Conservation (phyloP, 2,113 vertebrate genomes). For the Pungitius pungitius region DNA sequence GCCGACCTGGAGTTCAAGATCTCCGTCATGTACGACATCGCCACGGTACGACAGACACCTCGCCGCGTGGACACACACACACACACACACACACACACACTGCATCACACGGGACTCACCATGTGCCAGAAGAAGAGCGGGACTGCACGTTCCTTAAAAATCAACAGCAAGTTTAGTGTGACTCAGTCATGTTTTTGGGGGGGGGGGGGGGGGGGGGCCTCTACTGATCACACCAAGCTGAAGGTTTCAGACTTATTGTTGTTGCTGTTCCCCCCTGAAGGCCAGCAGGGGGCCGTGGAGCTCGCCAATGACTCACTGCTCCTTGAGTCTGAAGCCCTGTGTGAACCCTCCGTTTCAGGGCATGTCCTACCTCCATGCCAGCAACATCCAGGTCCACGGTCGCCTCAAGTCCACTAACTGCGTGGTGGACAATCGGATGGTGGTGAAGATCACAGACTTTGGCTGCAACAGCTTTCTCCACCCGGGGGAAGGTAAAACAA, state of each 20-base stretch:
- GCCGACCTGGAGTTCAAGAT: conserved; percentile 99
- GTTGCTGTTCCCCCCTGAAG: neutral
- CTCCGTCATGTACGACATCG: conserved; percentile 96
- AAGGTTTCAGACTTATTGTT: neutral
- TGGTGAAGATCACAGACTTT: conserved; percentile 98
- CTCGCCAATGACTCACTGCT: neutral
- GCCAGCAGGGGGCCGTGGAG: conserved; percentile 41
- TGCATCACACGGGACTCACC: too few relatives aligned
- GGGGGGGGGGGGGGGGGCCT: too few relatives aligned
- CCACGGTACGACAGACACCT: conserved; percentile 84
- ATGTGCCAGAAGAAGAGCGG: too few relatives aligned
- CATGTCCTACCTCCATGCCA: conserved; percentile 97
- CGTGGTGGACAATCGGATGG: conserved; percentile 96
- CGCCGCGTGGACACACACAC: neutral
- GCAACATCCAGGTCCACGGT: conserved; percentile 92
- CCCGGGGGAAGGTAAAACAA: conserved; percentile 83
- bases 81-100: too few relatives aligned
- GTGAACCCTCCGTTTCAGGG: conserved; percentile 80
- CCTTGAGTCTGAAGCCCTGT: neutral
- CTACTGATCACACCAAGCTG: neutral
- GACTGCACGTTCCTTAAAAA: too few relatives aligned
- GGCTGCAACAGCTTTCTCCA: conserved; percentile 91
- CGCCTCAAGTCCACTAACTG: conserved; percentile 97
- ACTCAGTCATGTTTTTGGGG: too few relatives aligned
- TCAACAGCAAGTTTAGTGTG: too few relatives aligned